Percentiles rank a stretch among this genome's conserved stretches.
Evolutionary conservation across 1,140 invertebrate species (phyloP).

Genomic region (Tetraneura akinire): DNA sequence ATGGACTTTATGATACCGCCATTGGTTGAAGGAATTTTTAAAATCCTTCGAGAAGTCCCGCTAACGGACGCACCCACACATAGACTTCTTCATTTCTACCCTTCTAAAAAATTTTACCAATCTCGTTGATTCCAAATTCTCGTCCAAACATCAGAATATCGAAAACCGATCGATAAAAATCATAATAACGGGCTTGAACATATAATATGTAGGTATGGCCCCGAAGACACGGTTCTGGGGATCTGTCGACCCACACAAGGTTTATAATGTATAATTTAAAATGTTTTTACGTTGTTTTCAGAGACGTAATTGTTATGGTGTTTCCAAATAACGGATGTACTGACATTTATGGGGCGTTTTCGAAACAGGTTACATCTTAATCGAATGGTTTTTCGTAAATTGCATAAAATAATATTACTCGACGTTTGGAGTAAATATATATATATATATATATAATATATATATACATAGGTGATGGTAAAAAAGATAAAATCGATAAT

Average conservation of each 20-base stretch:
- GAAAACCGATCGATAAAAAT: constrained; percentile 7
- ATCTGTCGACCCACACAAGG: constrained; percentile 35
- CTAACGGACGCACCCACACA: neutral
- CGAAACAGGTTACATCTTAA: constrained; percentile 21
- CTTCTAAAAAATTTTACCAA: neutral
- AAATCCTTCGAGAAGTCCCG: neutral
- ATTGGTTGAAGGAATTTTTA: neutral
- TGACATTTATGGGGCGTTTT: constrained; percentile 20
- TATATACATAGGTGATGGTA: no score
- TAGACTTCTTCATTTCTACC: neutral
- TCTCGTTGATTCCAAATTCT: neutral
- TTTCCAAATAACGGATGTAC: neutral
- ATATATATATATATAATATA: neutral
- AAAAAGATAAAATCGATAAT: no score
- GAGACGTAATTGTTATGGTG: neutral
- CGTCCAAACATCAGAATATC: no score
- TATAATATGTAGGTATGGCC: neutral
- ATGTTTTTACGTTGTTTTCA: constrained; percentile 14
- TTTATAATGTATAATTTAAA: constrained; percentile 7
- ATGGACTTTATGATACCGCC: no score
- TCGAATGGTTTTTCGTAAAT: neutral
- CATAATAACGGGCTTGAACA: constrained; percentile 8
- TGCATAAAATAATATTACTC: neutral
- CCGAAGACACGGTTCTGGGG: neutral
- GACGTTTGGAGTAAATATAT: neutral